Evolutionary conservation across 1,140 invertebrate species (phyloP).

Genomic region (Hylyphantes graminicola): DNA sequence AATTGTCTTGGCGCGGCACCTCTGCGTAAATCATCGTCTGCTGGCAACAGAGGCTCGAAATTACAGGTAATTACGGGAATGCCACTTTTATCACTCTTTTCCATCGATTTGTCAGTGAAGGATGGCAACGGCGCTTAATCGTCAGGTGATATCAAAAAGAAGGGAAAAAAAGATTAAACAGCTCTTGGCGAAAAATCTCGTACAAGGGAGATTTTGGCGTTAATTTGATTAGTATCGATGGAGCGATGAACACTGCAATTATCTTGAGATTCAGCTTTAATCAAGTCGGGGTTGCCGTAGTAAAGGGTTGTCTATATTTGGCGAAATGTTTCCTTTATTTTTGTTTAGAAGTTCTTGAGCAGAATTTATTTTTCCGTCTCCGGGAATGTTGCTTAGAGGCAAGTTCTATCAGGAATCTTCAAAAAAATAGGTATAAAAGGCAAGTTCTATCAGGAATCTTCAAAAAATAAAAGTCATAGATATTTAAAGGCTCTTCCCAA

Average conservation of each 20-base stretch:
- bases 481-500: too few species aligned
- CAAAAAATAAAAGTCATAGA: too few species aligned
- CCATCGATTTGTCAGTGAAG: slow-evolving; percentile 15
- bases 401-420: too few species aligned
- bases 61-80: slow-evolving; percentile 15
- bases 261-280: slow-evolving; percentile 18
- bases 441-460: too few species aligned
- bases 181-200: slow-evolving; percentile 5
- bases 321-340: not conserved
- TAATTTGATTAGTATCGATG: slow-evolving; percentile 47
- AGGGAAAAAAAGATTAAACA: slow-evolving; percentile 10
- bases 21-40: too few species aligned
- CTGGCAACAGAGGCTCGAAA: not conserved
- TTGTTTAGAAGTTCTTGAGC: not conserved
- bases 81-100: slow-evolving; percentile 9
- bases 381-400: too few species aligned
- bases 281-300: slow-evolving; percentile 11
- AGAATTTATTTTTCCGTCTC: too few species aligned
- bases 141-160: slow-evolving; percentile 18
- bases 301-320: not conserved
- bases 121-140: slow-evolving; percentile 13
- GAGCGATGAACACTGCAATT: slow-evolving; percentile 36
- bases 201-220: slow-evolving; percentile 23
- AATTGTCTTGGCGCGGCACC: too few species aligned
- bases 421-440: too few species aligned